Conservation (phyloP, 2,888 invertebrate genomes). For the Parnassius apollo region DNA sequence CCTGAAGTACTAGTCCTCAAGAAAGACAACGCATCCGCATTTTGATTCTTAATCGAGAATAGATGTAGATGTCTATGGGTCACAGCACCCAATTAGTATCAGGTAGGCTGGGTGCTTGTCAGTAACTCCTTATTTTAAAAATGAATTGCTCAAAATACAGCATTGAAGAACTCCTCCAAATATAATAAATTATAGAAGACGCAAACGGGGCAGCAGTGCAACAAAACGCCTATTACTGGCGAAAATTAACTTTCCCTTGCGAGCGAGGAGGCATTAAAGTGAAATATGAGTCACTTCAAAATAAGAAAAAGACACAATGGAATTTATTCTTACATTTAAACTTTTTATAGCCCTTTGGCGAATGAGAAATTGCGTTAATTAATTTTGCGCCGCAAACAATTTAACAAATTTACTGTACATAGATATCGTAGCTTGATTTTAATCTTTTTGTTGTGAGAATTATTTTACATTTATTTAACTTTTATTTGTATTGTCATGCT, state of each 20-base stretch:
- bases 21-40: too few species aligned
- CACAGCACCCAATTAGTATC: too few species aligned
- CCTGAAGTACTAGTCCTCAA: too few species aligned
- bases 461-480: too few species aligned
- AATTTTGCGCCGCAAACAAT: constrained; percentile 7
- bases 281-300: constrained; percentile 37
- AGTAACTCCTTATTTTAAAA: too few species aligned
- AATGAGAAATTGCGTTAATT: constrained; percentile 24
- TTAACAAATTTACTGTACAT: too few species aligned
- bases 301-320: constrained; percentile 30
- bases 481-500: too few species aligned
- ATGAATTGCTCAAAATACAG: not conserved
- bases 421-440: too few species aligned
- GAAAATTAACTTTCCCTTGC: constrained; percentile 35
- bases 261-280: constrained; percentile 36
- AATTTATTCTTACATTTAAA: constrained; percentile 23
- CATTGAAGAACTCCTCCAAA: not conserved
- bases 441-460: too few species aligned
- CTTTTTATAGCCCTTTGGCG: constrained; percentile 17
- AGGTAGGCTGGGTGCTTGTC: too few species aligned
- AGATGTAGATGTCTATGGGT: too few species aligned
- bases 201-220: constrained; percentile 28
- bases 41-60: too few species aligned
- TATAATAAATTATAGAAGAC: constrained; percentile 5
- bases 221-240: constrained; percentile 31